Percentiles rank a stretch among this genome's conserved stretches.
phyloP scores from a whole-genome alignment of 2,888 invertebrate genomes.

The Lasioglossum lativentre region DNA sequence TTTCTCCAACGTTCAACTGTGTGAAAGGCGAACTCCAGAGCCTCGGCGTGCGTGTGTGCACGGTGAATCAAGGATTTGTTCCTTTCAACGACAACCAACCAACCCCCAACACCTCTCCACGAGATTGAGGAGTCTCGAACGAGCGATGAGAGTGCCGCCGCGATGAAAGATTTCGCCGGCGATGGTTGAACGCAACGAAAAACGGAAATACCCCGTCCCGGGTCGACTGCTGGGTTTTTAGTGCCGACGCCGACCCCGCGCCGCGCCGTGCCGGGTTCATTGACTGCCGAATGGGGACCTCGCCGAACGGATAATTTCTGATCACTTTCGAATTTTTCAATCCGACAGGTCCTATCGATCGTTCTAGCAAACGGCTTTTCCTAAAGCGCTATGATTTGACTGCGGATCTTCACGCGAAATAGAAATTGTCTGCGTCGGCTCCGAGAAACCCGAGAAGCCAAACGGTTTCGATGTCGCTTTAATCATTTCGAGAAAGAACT shows the following conservation, averaged over 20 bases:
- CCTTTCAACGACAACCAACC: conserved; percentile 14
- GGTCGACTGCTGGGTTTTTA: conserved; percentile 5
- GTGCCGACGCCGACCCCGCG: background rate
- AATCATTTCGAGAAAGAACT: too few relatives aligned
- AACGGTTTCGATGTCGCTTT: too few relatives aligned
- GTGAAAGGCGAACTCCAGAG: background rate
- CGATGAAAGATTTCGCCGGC: background rate
- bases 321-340: conserved; percentile 7
- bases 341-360: background rate
- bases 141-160: background rate
- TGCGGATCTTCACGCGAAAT: background rate
- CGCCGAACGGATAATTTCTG: background rate
- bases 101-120: background rate
- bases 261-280: background rate
- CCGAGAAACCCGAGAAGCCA: too few relatives aligned
- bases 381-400: background rate
- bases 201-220: background rate
- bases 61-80: conserved; percentile 14
- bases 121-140: conserved; percentile 1
- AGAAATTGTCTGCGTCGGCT: background rate
- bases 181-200: background rate
- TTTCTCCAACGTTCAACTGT: background rate
- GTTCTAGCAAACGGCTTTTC: background rate
- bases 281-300: background rate
- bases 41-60: background rate